phyloP scores from a whole-genome alignment of 2,113 vertebrate species.

The Crotophaga sulcirostris region DNA sequence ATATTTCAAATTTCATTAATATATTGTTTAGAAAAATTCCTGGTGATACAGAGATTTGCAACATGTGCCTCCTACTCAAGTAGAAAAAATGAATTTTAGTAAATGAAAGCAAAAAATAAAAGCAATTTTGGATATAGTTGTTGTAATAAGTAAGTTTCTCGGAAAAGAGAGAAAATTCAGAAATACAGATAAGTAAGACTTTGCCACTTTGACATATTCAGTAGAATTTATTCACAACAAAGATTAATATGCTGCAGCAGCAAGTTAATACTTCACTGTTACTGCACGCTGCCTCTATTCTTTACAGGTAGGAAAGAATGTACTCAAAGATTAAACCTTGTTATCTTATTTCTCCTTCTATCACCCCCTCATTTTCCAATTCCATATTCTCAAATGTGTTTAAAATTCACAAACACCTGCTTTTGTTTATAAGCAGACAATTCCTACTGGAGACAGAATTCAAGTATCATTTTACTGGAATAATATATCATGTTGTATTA shows the following conservation, averaged over 20 bases:
- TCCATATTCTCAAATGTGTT: not conserved
- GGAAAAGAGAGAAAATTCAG: not conserved
- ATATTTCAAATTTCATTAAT: not conserved
- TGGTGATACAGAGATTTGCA: not conserved
- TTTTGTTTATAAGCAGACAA: not conserved
- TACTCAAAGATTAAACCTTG: not conserved
- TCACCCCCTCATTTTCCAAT: not conserved
- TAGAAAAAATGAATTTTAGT: not conserved
- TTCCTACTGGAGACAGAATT: not conserved
- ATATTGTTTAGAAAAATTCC: not conserved
- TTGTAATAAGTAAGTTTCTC: not conserved
- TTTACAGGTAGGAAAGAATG: not conserved
- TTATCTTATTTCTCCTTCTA: not conserved
- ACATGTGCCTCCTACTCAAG: not conserved
- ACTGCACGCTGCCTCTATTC: not conserved
- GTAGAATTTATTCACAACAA: not conserved
- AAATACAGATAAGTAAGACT: not conserved
- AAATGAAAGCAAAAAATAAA: not conserved
- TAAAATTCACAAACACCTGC: not conserved
- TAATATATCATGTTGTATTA: not conserved
- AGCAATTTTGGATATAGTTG: not conserved
- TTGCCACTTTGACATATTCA: not conserved
- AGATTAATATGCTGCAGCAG: not conserved
- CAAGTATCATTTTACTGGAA: not conserved
- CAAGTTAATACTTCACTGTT: not conserved